Base-by-base conservation (phyloP, 2,888 invertebrate species). In the Archips crataeganus region DNA sequence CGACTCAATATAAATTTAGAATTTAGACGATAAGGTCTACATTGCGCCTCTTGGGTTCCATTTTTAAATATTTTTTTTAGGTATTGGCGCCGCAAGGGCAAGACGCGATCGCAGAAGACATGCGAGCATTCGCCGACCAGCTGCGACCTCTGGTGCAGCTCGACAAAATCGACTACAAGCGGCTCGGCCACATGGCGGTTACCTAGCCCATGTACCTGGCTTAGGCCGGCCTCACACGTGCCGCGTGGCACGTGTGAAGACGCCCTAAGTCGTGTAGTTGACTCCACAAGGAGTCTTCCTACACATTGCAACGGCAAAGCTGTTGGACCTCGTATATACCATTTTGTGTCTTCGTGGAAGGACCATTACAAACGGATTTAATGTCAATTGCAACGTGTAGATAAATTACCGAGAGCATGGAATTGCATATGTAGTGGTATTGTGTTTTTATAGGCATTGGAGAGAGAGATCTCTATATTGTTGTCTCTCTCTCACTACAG, bases 81-180 rank as follows among this genome's bases (percentile, higher is more conserved):
- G 97, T 98, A 11, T 92, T 98, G 70, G 98, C 98, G 2, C 98
- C 98, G 0, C 97, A 97, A 80, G 98, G 98, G 0, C 98, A 99
- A 89, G 99, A 99, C 87, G 98, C 98, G 32, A 98, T 99, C 73
- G 99, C 98, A 3, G 99, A 99, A 84, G 99, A 99, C 85, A 99
- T 99, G 97, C 96, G 98, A 76, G 96, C 97, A 42, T 99, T 99
- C 92, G 98, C 99, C 0, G 99, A 99, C 86, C 99, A 99, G 85
- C 94, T 99, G 2, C 96, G 98, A 82, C 99, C 99, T 0, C 94
- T 99, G 9, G 98, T 99, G 3, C 97, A 97, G 79, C 95, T 99
- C 8, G 99, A 99, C 85, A 99, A 99, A 92, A 97, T 98, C 68
- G 99, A 99, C 93, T 98, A 98, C 87, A 97, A 98, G 85, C 94